phyloP scores from a whole-genome alignment of 2,888 invertebrate species.

The Gymnosoma rotundatum region DNA sequence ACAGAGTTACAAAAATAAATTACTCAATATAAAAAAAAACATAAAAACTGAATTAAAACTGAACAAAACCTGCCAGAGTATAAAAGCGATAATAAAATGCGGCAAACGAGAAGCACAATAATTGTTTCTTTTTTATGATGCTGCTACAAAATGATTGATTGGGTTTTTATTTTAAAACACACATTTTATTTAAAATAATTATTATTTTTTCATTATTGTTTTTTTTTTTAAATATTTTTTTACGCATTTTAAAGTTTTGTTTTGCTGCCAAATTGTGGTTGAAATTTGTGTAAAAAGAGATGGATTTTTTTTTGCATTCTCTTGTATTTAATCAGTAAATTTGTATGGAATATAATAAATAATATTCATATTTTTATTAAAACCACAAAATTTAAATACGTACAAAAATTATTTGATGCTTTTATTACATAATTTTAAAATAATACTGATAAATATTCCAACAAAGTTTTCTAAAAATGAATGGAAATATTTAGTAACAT shows the following conservation, averaged over 20 bases:
- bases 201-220: constrained; percentile 12
- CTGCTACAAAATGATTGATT: constrained; percentile 65
- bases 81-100: background rate
- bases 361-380: background rate
- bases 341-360: constrained; percentile 7
- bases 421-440: too few species aligned
- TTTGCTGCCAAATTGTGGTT: constrained; percentile 54
- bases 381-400: too few species aligned
- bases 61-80: background rate
- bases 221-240: background rate
- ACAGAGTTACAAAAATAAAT: constrained; percentile 44
- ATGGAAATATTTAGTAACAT: too few species aligned
- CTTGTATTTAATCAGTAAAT: constrained; percentile 9
- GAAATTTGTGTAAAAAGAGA: constrained; percentile 24
- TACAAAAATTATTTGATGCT: too few species aligned
- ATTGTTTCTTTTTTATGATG: constrained; percentile 54
- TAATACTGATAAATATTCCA: too few species aligned
- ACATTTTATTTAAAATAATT: constrained; percentile 33
- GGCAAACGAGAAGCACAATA: constrained; percentile 24
- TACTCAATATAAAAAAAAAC: constrained; percentile 18
- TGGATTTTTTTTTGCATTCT: constrained; percentile 14
- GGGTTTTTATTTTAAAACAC: constrained; percentile 50
- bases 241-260: constrained; percentile 12
- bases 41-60: background rate
- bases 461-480: too few species aligned